A percentile compares a stretch with the other conserved stretches of the same genome.
Conservation (phyloP, 2,888 invertebrate species). For the Tromatobia lineatoria region DNA sequence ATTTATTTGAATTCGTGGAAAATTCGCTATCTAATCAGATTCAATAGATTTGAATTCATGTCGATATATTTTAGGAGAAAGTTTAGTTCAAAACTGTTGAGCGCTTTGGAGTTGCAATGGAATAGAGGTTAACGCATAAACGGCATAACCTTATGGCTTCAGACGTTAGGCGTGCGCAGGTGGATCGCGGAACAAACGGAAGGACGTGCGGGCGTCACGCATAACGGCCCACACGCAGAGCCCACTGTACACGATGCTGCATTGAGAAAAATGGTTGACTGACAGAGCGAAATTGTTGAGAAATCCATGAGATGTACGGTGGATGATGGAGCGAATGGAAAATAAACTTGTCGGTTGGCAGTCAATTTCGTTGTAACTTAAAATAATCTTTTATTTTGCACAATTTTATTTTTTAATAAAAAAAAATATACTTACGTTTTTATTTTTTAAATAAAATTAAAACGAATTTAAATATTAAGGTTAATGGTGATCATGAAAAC, state of each 20-base stretch:
- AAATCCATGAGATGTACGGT: too few relatives aligned
- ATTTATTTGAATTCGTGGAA: constrained; percentile 27
- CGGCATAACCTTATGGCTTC: constrained; percentile 4
- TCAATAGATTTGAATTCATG: background rate
- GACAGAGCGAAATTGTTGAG: background rate
- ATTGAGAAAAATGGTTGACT: background rate
- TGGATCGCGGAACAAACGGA: constrained; percentile 52
- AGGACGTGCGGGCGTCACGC: constrained; percentile 62
- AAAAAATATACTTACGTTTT: too few relatives aligned
- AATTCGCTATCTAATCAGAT: constrained; percentile 8
- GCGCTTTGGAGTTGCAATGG: background rate
- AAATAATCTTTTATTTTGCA: too few relatives aligned
- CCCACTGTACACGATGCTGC: constrained; percentile 57
- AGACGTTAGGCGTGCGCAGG: constrained; percentile 2
- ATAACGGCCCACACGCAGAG: constrained; percentile 52
- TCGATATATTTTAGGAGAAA: background rate
- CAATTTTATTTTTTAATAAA: too few relatives aligned
- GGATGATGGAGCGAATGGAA: too few relatives aligned
- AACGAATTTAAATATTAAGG: too few relatives aligned
- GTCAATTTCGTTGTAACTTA: too few relatives aligned
- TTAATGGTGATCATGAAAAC: too few relatives aligned
- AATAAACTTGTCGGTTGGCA: too few relatives aligned
- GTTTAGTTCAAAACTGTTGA: background rate
- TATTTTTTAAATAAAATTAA: too few relatives aligned
- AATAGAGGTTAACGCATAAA: background rate